Evolutionary conservation across 1,140 invertebrate species (phyloP).

Genomic region (Neodiprion fabricii): DNA sequence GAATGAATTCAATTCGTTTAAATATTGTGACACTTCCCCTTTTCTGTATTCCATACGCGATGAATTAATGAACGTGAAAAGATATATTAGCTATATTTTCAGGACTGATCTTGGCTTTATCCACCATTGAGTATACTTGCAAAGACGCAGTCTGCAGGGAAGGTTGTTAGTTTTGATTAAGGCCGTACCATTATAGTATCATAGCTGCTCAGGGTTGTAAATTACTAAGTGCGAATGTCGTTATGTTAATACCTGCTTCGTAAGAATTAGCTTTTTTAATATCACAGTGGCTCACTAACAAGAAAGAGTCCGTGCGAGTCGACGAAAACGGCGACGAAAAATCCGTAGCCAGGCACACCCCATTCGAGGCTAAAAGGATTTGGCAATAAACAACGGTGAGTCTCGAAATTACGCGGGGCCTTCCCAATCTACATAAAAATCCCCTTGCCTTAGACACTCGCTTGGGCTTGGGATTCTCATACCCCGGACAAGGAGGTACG

Average conservation of each 20-base stretch:
- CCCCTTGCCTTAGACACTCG: constrained; percentile 20
- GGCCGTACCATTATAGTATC: constrained; percentile 28
- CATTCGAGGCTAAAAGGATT: constrained; percentile 57
- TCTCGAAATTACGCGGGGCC: constrained; percentile 50
- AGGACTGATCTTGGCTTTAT: too few relatives aligned
- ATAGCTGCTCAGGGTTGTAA: constrained; percentile 13
- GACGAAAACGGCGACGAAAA: not conserved
- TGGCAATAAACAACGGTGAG: constrained; percentile 56
- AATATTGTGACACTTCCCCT: too few relatives aligned
- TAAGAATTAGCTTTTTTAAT: constrained; percentile 40
- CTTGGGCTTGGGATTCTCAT: constrained; percentile 17
- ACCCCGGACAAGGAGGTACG: not conserved
- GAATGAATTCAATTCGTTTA: too few relatives aligned
- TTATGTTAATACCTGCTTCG: constrained; percentile 17
- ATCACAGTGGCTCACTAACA: constrained; percentile 25
- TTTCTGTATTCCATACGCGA: too few relatives aligned
- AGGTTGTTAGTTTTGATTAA: not conserved
- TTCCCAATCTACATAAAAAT: constrained; percentile 47
- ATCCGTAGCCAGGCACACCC: constrained; percentile 14
- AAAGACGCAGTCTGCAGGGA: too few relatives aligned
- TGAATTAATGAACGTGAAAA: too few relatives aligned
- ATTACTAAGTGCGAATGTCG: constrained; percentile 28
- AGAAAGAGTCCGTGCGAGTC: constrained; percentile 19
- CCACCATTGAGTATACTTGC: too few relatives aligned
- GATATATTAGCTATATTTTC: too few relatives aligned